These are phyloP conservation scores for Tethya wilhelma DNA, from an alignment of 37 sponge, comb jelly and placozoan genomes.

Conservation along the genomic window DNA sequence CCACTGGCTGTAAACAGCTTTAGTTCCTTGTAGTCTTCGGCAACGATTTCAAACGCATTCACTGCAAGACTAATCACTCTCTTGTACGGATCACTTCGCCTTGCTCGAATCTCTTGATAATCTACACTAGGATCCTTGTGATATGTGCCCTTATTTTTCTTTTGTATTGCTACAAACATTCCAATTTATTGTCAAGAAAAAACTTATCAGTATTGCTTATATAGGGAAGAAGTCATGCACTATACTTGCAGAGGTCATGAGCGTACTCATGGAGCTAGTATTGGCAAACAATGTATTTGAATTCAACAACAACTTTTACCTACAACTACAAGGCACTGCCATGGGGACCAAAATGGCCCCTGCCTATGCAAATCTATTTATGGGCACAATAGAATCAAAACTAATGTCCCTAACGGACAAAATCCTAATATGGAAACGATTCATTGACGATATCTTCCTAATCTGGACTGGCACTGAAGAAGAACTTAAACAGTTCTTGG, in stretches of 20 bases:
- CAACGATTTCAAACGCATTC: no score
- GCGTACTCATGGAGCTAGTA: neutral
- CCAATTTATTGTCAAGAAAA: no score
- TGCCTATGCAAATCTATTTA: slow-evolving; percentile 32
- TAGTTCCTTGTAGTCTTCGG: no score
- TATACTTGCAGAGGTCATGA: neutral
- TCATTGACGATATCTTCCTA: slow-evolving; percentile 42
- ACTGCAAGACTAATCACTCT: no score
- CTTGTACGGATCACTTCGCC: no score
- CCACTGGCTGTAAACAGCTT: no score
- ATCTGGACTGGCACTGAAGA: slow-evolving; percentile 30
- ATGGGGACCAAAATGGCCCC: slow-evolving; percentile 52
- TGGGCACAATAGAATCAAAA: slow-evolving; percentile 25
- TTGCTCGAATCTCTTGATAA: no score
- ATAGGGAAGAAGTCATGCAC: no score
- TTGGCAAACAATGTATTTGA: slow-evolving; percentile 10
- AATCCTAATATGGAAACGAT: slow-evolving; percentile 24
- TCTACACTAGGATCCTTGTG: no score
- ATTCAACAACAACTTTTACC: slow-evolving; percentile 15
- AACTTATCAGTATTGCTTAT: no score
- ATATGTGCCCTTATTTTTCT: no score
- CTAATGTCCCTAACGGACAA: neutral
- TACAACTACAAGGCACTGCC: slow-evolving; percentile 34
- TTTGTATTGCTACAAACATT: no score
- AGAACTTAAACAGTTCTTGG: neutral